Evolutionary conservation across 2,797 vertebrate species (phyloP).

Genomic region (Siniperca undulata): DNA sequence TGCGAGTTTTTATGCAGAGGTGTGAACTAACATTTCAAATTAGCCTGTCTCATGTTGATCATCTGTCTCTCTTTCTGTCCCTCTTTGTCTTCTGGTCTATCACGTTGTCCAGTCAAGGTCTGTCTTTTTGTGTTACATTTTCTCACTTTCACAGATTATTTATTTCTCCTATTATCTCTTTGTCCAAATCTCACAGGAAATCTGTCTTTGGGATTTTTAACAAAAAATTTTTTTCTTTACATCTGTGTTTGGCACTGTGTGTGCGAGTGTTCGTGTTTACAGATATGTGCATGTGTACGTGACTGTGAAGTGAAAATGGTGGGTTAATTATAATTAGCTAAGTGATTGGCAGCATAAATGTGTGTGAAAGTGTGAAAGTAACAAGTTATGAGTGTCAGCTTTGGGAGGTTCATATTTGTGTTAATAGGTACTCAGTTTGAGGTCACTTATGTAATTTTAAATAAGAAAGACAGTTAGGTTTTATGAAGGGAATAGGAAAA

Average conservation of each 20-base stretch:
- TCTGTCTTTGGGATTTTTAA: neutral
- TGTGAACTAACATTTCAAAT: constrained; percentile 64
- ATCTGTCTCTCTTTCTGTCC: constrained; percentile 4
- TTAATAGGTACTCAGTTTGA: neutral
- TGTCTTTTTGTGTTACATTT: neutral
- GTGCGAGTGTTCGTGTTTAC: neutral
- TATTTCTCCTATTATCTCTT: neutral
- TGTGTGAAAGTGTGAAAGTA: constrained; percentile 21
- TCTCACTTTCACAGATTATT: neutral
- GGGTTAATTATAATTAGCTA: constrained; percentile 5
- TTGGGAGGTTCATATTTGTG: constrained; percentile 19
- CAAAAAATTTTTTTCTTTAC: too few species aligned
- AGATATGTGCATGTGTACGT: neutral
- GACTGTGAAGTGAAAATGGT: neutral
- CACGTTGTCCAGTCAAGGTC: neutral
- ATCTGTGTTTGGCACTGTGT: neutral
- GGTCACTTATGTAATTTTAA: constrained; percentile 11
- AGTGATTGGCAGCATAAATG: constrained; percentile 19
- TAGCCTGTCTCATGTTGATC: constrained; percentile 32
- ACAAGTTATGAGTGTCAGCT: constrained; percentile 14
- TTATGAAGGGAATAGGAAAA: neutral
- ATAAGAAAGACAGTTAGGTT: neutral
- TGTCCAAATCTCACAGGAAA: neutral
- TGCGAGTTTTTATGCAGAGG: constrained; percentile 52
- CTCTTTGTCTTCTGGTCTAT: neutral